A percentile compares a stretch with the other conserved stretches of the same genome.
Evolutionary conservation across 2,113 vertebrate species (phyloP).

Genomic region (Albula glossodonta): DNA sequence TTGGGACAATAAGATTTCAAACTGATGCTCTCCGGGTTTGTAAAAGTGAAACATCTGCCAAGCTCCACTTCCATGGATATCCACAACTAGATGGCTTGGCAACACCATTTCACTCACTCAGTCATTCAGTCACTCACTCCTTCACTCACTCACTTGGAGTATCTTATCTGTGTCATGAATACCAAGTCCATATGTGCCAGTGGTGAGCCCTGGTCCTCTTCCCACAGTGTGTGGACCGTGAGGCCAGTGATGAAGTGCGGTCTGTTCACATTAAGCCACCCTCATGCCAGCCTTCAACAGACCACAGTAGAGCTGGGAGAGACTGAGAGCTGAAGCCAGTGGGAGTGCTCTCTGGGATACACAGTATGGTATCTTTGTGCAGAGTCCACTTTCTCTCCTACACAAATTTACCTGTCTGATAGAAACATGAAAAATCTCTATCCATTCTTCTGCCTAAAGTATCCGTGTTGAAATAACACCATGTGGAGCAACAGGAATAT

Average conservation of each 20-base stretch:
- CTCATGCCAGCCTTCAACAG: no score
- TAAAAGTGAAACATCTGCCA: constrained; percentile 58
- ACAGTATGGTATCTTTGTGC: neutral
- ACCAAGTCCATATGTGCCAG: no score
- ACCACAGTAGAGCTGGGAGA: no score
- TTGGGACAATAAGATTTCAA: constrained; percentile 28
- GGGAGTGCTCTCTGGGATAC: neutral
- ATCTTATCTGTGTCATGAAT: neutral
- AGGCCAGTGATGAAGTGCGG: neutral
- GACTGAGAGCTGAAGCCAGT: no score
- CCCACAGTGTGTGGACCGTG: neutral
- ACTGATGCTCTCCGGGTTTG: constrained; percentile 19
- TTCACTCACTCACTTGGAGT: neutral
- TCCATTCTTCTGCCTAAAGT: neutral
- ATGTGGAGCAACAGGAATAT: constrained; percentile 7
- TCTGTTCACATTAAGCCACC: no score
- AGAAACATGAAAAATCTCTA: neutral
- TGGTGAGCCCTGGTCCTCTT: no score
- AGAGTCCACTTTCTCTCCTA: neutral
- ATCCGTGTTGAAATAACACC: neutral
- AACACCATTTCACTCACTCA: neutral
- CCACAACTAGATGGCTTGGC: constrained; percentile 25
- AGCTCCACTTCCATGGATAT: constrained; percentile 25
- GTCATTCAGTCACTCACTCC: neutral
- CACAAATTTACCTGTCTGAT: neutral